Evolutionary conservation across 2,888 invertebrate genomes (phyloP).

Genomic region (Philaethria dido): DNA sequence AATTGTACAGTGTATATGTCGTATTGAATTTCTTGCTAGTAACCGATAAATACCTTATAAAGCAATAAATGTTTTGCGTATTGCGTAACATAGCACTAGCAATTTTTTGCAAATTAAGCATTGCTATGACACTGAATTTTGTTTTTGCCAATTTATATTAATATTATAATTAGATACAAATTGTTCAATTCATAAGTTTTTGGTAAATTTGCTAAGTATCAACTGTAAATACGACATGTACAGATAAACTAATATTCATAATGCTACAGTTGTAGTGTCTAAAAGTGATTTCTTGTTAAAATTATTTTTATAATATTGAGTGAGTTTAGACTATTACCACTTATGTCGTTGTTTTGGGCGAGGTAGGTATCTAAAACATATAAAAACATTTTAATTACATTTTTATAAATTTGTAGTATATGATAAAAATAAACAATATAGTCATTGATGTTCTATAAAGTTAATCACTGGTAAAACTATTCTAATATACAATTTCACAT

Average conservation of each 20-base stretch:
- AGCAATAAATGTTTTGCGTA: neutral
- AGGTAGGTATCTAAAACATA: neutral
- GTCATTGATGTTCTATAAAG: neutral
- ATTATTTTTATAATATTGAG: neutral
- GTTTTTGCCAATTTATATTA: too few relatives aligned
- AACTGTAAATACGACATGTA: constrained; percentile 7
- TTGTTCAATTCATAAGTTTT: too few relatives aligned
- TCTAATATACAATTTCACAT: neutral
- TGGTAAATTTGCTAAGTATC: neutral
- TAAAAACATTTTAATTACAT: neutral
- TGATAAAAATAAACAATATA: neutral
- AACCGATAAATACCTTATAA: neutral
- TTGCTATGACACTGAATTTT: too few relatives aligned
- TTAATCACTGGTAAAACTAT: neutral
- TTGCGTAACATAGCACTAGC: neutral
- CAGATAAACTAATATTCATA: neutral
- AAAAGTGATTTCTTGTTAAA: neutral
- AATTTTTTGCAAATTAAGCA: neutral
- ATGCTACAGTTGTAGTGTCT: neutral
- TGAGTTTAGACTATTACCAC: neutral
- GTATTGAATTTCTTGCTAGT: neutral
- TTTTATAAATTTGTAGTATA: neutral
- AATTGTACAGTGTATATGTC: neutral
- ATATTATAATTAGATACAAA: neutral
- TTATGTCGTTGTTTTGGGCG: neutral